Evolutionary conservation across 2,888 invertebrate genomes (phyloP).

Genomic region (Plebejus anna): DNA sequence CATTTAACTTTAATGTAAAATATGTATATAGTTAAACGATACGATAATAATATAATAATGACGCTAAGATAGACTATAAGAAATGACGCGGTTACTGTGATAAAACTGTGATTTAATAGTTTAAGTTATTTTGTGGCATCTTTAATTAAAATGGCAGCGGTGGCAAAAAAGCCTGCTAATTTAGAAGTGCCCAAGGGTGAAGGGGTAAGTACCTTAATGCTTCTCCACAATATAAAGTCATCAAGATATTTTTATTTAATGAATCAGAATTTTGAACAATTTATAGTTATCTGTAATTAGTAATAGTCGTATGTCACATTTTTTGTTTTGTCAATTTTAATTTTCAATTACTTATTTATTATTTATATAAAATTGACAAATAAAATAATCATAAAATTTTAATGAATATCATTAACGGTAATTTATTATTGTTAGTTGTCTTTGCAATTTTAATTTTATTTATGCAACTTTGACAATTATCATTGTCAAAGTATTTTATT

Average conservation of each 20-base stretch:
- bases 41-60: conserved; percentile 30
- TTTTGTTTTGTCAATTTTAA: neutral
- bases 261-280: neutral
- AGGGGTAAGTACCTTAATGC: conserved; percentile 57
- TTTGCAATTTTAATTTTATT: too few species aligned
- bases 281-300: neutral
- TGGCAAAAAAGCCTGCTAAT: conserved; percentile 57
- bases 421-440: too few species aligned
- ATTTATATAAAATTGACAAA: neutral
- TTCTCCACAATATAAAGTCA: conserved; percentile 29
- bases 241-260: conserved; percentile 32
- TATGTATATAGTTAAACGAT: conserved; percentile 27
- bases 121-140: conserved; percentile 63
- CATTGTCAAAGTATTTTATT: too few species aligned
- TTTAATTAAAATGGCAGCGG: conserved; percentile 64
- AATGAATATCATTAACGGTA: neutral
- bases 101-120: conserved; percentile 46
- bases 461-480: too few species aligned
- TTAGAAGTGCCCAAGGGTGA: conserved; percentile 47
- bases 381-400: neutral
- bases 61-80: conserved; percentile 19
- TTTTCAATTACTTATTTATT: neutral
- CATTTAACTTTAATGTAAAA: conserved; percentile 49
- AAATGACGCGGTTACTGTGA: conserved; percentile 47
- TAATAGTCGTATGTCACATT: neutral